These are phyloP conservation scores for Balaeniceps rex DNA, from an alignment of 2,113 vertebrate species.

Conservation along the genomic window DNA sequence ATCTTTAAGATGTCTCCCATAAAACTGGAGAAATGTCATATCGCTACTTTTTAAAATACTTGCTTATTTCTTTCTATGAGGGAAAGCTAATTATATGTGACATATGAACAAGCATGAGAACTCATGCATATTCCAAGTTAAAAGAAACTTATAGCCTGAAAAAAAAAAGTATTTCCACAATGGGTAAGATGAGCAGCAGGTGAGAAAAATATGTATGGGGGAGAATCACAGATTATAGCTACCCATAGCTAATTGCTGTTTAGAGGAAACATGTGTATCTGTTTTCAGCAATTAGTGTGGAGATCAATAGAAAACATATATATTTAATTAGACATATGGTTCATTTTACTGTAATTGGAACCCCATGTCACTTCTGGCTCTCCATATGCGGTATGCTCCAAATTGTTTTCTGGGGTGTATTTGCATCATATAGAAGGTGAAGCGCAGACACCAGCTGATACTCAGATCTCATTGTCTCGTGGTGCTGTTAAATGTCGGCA, in stretches of 20 bases:
- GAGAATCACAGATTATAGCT: not conserved
- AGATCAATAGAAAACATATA: conserved; percentile 59
- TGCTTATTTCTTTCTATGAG: not conserved
- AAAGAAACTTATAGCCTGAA: not conserved
- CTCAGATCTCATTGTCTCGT: not conserved
- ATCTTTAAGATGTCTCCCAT: not conserved
- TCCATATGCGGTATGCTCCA: not conserved
- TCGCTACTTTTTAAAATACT: not conserved
- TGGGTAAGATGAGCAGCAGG: not conserved
- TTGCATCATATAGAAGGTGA: conserved; percentile 37
- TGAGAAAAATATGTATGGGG: conserved; percentile 29
- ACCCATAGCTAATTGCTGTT: conserved; percentile 43
- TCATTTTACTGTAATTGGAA: conserved; percentile 59
- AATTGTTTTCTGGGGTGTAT: conserved; percentile 23
- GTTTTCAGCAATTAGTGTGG: conserved; percentile 60
- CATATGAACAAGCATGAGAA: not conserved
- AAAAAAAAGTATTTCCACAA: not conserved
- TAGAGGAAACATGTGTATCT: conserved; percentile 34
- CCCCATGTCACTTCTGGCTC: conserved; percentile 42
- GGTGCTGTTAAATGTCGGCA: not conserved
- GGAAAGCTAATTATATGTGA: not conserved
- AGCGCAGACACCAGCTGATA: conserved; percentile 1
- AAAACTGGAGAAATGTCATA: not conserved
- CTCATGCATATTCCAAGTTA: not conserved
- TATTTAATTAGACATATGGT: conserved; percentile 67